Base-by-base conservation (phyloP, 2,888 invertebrate species). In the Aporophyla lueneburgensis region DNA sequence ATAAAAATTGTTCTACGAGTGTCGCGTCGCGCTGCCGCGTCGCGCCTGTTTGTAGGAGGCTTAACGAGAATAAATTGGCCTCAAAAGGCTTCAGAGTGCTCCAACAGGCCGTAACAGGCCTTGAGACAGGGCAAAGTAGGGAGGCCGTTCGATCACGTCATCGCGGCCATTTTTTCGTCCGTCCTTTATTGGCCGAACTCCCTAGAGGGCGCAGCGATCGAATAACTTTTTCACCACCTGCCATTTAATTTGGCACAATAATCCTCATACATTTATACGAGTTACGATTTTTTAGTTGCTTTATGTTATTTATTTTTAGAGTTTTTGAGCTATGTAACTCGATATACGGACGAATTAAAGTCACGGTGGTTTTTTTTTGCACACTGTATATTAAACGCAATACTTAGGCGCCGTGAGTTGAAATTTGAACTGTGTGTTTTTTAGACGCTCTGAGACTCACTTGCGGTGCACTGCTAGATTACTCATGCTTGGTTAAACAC, bases 191-290 rank as follows among this genome's bases (percentile, higher is more conserved):
- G 76, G 81, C 43, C 61, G 63, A 53, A 33, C 82, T 89, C 89
- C 88, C 89, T 14, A 69, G 87, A 83, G 89, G 72, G 73, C 78
- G 59, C 76, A 67, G 80, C 83, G 84, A 89, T 87, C 85, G 85
- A 67, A 86, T 84, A 85, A 89, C 85, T 83, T 89, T 86, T 75
- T 80, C 80, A 88, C 87, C 94, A 94, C 93, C 94, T 94, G 94
- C 91, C 93, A 90, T 90, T 92, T 92, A 91, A 93, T 93, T 92
- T 90, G 86, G 88, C 76, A 85, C 87, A 86, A 86, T 92, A 91
- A 91, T 92, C 92, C 93, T 93, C 94, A 94, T 93, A 94, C 92
- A 93, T 94, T 93, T 92, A 92, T 90, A 93, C 91, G 90, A 89
- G 84, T 86, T 88, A 88, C 88, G 87, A 89, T 91, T 91, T 91